Conservation (phyloP, 2,888 invertebrate genomes). For the Amphipoea oculea region DNA sequence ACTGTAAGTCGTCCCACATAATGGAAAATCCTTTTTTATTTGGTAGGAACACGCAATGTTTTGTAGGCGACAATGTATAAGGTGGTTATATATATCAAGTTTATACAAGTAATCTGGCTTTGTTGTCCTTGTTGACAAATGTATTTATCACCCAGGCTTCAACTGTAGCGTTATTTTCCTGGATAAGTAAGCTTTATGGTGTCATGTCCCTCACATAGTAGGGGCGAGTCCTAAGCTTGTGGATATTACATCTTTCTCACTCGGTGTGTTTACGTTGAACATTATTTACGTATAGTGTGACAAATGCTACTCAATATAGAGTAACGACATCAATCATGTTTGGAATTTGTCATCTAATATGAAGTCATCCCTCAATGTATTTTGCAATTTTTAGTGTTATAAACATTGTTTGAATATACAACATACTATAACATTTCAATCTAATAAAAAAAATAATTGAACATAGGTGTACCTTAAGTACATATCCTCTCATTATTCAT, state of each 20-base stretch:
- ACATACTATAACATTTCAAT: background rate
- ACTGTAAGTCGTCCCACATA: slow-evolving; percentile 80
- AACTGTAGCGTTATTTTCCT: slow-evolving; percentile 53
- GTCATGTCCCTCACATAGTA: slow-evolving; percentile 26
- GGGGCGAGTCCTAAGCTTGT: slow-evolving; percentile 47
- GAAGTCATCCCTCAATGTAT: slow-evolving; percentile 29
- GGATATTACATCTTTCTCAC: slow-evolving; percentile 46
- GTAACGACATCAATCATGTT: slow-evolving; percentile 35
- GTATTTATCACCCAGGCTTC: slow-evolving; percentile 65
- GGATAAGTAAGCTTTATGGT: slow-evolving; percentile 61
- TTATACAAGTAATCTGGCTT: slow-evolving; percentile 65
- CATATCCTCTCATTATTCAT: background rate
- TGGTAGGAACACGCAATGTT: slow-evolving; percentile 74
- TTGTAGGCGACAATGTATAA: slow-evolving; percentile 66
- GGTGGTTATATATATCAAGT: slow-evolving; percentile 58
- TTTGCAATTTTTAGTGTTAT: background rate
- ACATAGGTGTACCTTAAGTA: background rate
- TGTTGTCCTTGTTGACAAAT: slow-evolving; percentile 66
- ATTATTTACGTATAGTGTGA: slow-evolving; percentile 30
- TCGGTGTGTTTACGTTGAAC: slow-evolving; percentile 29
- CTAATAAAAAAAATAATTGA: background rate
- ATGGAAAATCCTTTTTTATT: slow-evolving; percentile 82
- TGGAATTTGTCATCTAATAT: slow-evolving; percentile 26
- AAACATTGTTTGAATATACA: slow-evolving; percentile 3
- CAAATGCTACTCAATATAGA: slow-evolving; percentile 18